Evolutionary conservation across 2,888 invertebrate species (phyloP).

Genomic region (Scrobipalpa atriplicella): DNA sequence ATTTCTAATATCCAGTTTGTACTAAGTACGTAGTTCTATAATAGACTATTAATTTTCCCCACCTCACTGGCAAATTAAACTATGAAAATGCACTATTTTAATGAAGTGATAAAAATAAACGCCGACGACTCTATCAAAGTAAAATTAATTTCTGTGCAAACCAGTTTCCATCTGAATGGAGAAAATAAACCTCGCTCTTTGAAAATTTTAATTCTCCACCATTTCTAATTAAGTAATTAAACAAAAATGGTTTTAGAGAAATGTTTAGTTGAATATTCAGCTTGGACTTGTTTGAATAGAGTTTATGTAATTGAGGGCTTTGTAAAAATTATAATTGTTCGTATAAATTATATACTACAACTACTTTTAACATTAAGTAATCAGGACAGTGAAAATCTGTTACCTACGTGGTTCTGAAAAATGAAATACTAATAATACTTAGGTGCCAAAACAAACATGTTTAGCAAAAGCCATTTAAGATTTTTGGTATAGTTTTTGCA

Average conservation of each 20-base stretch:
- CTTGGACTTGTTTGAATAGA: neutral
- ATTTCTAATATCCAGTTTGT: slow-evolving; percentile 7
- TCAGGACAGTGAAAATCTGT: too few relatives aligned
- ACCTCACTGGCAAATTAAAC: slow-evolving; percentile 9
- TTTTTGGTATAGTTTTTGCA: too few relatives aligned
- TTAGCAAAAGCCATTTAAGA: too few relatives aligned
- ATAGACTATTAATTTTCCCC: neutral
- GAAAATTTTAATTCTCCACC: slow-evolving; percentile 24
- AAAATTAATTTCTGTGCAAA: slow-evolving; percentile 25
- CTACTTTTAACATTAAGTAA: neutral
- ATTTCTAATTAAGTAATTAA: slow-evolving; percentile 28
- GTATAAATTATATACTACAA: neutral
- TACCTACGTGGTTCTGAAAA: too few relatives aligned
- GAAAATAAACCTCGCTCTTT: slow-evolving; percentile 18
- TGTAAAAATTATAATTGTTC: neutral
- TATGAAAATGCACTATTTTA: slow-evolving; percentile 15
- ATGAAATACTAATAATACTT: too few relatives aligned
- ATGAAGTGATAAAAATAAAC: slow-evolving; percentile 19
- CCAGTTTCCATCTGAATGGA: slow-evolving; percentile 23
- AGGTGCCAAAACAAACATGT: too few relatives aligned
- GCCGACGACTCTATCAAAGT: slow-evolving; percentile 20
- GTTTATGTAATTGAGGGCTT: slow-evolving; percentile 8
- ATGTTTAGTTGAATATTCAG: slow-evolving; percentile 14
- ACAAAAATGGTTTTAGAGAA: slow-evolving; percentile 21
- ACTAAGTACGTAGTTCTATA: neutral